These are phyloP conservation scores for Callocephalon fimbriatum DNA, from an alignment of 2,113 vertebrate genomes.

Conservation along the genomic window DNA sequence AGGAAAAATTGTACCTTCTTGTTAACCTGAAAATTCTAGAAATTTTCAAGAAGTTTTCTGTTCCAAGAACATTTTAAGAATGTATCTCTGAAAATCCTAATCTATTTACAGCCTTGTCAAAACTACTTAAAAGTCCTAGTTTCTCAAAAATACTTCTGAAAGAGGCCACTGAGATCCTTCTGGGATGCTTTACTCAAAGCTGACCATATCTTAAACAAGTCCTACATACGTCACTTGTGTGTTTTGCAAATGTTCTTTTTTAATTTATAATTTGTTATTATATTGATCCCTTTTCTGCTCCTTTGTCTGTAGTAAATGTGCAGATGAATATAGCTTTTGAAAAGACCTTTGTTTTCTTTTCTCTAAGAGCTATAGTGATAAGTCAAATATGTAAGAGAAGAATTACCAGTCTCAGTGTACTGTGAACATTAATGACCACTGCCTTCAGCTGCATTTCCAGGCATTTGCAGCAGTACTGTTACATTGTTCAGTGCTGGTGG, in stretches of 20 bases:
- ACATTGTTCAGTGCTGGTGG: not conserved
- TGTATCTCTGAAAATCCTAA: not conserved
- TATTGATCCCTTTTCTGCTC: not conserved
- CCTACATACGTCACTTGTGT: not conserved
- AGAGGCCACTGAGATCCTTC: not conserved
- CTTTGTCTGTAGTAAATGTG: not conserved
- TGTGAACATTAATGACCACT: not conserved
- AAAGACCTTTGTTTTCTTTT: not conserved
- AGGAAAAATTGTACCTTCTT: not conserved
- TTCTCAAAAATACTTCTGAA: not conserved
- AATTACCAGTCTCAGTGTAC: not conserved
- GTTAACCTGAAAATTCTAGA: constrained; percentile 18
- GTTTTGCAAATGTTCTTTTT: not conserved
- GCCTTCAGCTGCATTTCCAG: not conserved
- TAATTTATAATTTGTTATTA: not conserved
- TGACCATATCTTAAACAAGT: not conserved
- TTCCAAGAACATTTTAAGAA: not conserved
- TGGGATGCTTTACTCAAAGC: not conserved
- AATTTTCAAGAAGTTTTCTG: not conserved
- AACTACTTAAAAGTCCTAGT: not conserved
- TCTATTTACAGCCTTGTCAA: not conserved
- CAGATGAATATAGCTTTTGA: not conserved
- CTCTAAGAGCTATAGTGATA: not conserved
- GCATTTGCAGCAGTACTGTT: not conserved
- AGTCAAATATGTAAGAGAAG: not conserved